These are phyloP conservation scores for Heterocephalus glaber DNA, from an alignment of 2,113 vertebrate genomes.

Conservation along the genomic window DNA sequence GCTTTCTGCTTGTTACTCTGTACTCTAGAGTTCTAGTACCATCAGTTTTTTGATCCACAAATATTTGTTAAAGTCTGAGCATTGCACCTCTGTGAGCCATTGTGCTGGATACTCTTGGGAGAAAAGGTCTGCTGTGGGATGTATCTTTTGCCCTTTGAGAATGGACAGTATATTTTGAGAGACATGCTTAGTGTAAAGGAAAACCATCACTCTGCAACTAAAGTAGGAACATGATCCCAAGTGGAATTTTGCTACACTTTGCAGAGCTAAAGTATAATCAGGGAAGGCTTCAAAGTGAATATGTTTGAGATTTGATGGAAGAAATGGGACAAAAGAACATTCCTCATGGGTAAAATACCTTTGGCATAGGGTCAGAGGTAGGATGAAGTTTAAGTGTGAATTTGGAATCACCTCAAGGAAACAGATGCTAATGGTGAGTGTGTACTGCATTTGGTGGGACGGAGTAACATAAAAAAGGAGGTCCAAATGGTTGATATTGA, in stretches of 20 bases:
- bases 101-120: background rate
- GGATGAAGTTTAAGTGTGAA: background rate
- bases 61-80: constrained; percentile 54
- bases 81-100: background rate
- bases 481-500: background rate
- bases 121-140: background rate
- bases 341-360: background rate
- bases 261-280: background rate
- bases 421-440: background rate
- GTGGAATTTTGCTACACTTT: background rate
- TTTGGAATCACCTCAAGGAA: constrained; percentile 4
- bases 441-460: background rate
- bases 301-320: background rate
- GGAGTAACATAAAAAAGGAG: background rate
- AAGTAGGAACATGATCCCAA: background rate
- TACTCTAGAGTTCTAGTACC: constrained; percentile 31
- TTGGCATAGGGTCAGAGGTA: background rate
- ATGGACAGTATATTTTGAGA: background rate
- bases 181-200: background rate
- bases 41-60: constrained; percentile 12
- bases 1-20: constrained; percentile 48
- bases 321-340: background rate
- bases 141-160: background rate
- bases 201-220: background rate
- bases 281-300: background rate